Evolutionary conservation across 2,888 invertebrate species (phyloP).

Genomic region (Blera fallax): DNA sequence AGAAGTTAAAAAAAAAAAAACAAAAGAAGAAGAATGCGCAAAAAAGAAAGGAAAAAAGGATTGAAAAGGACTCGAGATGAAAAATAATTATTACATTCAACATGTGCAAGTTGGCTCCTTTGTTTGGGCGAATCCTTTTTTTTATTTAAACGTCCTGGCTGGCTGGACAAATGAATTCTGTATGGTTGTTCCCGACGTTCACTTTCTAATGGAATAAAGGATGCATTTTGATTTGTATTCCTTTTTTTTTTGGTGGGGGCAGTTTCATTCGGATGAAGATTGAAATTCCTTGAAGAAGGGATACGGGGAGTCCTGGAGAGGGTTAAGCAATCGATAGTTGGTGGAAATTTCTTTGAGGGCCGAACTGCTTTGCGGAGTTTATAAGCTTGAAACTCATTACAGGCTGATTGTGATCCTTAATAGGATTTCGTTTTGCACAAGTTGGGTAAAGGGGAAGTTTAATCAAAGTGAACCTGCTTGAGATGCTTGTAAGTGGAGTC

Average conservation of each 20-base stretch:
- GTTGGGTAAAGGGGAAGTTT: background rate
- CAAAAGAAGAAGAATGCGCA: no score
- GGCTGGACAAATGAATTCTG: constrained; percentile 46
- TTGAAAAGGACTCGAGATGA: constrained; percentile 36
- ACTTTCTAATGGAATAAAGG: constrained; percentile 61
- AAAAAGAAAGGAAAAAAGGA: constrained; percentile 9
- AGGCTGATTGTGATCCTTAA: background rate
- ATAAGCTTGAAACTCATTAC: constrained; percentile 26
- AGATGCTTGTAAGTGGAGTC: background rate
- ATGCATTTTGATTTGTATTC: constrained; percentile 61
- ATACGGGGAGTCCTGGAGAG: background rate
- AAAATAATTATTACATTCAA: constrained; percentile 72
- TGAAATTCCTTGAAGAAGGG: background rate
- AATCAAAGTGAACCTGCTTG: background rate
- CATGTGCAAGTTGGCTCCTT: constrained; percentile 66
- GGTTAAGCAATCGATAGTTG: constrained; percentile 36
- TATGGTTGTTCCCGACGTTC: constrained; percentile 34
- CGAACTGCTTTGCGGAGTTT: constrained; percentile 13
- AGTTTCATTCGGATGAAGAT: background rate
- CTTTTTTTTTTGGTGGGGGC: background rate
- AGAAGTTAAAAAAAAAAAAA: constrained; percentile 9
- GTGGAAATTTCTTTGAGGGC: constrained; percentile 20
- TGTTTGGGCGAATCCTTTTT: constrained; percentile 35
- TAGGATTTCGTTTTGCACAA: background rate
- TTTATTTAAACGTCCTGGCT: background rate